These are phyloP conservation scores for Drosophila siamana DNA, from an alignment of 2,888 invertebrate genomes.

Conservation along the genomic window DNA sequence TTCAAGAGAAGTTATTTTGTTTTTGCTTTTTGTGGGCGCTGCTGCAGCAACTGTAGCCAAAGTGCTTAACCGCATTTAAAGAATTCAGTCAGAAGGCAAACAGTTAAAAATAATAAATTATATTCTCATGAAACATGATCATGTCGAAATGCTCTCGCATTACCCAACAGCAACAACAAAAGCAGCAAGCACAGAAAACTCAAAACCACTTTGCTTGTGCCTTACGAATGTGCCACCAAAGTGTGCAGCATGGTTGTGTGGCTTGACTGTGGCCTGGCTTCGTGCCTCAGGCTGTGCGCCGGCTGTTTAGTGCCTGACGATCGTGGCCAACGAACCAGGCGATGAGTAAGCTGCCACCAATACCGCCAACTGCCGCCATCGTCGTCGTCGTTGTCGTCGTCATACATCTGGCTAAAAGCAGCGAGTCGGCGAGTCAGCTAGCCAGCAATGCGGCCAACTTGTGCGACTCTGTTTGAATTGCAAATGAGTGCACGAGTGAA, in stretches of 20 bases:
- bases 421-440: slow-evolving; percentile 29
- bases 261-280: slow-evolving; percentile 2
- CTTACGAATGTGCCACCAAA: slow-evolving; percentile 23
- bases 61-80: slow-evolving; percentile 77
- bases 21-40: slow-evolving; percentile 7
- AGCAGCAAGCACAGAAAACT: slow-evolving; percentile 24
- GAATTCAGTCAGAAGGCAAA: slow-evolving; percentile 45
- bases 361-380: neutral
- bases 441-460: slow-evolving; percentile 65
- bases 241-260: slow-evolving; percentile 22
- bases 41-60: slow-evolving; percentile 31
- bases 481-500: slow-evolving; percentile 65
- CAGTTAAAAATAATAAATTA: slow-evolving; percentile 49
- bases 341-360: slow-evolving; percentile 66
- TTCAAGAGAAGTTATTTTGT: slow-evolving; percentile 23
- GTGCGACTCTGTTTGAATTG: slow-evolving; percentile 69
- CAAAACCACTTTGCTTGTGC: slow-evolving; percentile 44
- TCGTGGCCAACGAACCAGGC: slow-evolving; percentile 70
- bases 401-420: slow-evolving; percentile 66
- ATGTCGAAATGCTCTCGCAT: slow-evolving; percentile 71
- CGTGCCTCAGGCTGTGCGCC: slow-evolving; percentile 9
- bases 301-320: slow-evolving; percentile 25
- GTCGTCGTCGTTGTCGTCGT: neutral
- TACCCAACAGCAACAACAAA: slow-evolving; percentile 52
- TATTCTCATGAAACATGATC: slow-evolving; percentile 71